phyloP scores from a whole-genome alignment of 1,140 invertebrate species.

The Eupristina koningsbergeri region DNA sequence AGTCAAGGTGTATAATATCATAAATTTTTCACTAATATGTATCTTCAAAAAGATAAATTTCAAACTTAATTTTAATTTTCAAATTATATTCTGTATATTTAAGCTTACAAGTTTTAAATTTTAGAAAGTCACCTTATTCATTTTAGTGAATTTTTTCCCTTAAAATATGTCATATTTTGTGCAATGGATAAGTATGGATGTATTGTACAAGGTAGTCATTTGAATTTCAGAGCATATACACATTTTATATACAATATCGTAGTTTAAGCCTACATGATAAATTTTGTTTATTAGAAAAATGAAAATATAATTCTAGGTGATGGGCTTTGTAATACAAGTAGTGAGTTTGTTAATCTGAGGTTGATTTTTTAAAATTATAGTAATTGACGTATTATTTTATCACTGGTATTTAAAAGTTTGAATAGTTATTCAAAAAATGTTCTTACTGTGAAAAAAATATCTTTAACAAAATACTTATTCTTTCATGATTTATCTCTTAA shows the following conservation, averaged over 20 bases:
- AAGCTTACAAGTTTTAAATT: not conserved
- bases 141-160: conserved; percentile 27
- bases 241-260: conserved; percentile 35
- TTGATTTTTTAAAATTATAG: conserved; percentile 34
- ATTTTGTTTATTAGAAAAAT: conserved; percentile 17
- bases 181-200: conserved; percentile 10
- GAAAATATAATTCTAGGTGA: conserved; percentile 30
- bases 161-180: conserved; percentile 5
- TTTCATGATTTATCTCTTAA: conserved; percentile 22
- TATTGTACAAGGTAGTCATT: conserved; percentile 46
- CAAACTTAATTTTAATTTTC: not conserved
- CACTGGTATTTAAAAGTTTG: conserved; percentile 23
- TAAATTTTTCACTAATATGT: not conserved
- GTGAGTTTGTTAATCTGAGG: not conserved
- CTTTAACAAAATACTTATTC: conserved; percentile 15
- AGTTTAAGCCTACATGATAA: conserved; percentile 27
- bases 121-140: too few species aligned
- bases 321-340: not conserved
- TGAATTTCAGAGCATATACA: conserved; percentile 49
- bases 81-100: not conserved
- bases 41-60: not conserved
- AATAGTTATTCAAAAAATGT: not conserved
- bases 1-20: not conserved
- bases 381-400: conserved; percentile 35
- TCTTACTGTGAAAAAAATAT: not conserved